A percentile compares a stretch with the other conserved stretches of the same genome.
phyloP scores from a whole-genome alignment of 1,140 invertebrate genomes.

The Drosophila suzukii region DNA sequence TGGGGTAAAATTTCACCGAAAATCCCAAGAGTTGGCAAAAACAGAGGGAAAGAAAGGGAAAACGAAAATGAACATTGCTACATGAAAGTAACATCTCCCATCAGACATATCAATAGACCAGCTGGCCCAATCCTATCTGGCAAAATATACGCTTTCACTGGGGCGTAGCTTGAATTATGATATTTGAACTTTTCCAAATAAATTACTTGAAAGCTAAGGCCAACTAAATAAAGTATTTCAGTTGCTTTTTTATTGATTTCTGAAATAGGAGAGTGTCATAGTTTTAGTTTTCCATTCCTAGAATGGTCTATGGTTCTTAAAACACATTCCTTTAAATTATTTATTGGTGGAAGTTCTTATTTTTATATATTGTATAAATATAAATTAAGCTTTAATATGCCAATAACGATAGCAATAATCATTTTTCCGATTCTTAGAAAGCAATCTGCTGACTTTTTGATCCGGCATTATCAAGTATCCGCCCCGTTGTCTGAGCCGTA shows the following conservation, averaged over 20 bases:
- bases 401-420: background rate
- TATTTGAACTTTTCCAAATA: no score
- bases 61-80: constrained; percentile 28
- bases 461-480: background rate
- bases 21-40: constrained; percentile 4
- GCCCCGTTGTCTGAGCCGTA: constrained; percentile 5
- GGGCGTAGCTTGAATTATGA: background rate
- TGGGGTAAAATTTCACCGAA: constrained; percentile 13
- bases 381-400: no score
- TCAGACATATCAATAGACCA: constrained; percentile 32
- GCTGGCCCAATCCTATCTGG: background rate
- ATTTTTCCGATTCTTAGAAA: background rate
- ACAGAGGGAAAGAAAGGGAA: background rate
- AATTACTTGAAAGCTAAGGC: no score
- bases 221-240: no score
- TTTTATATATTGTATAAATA: no score
- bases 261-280: no score
- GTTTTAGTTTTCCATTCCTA: no score
- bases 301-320: no score
- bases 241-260: no score
- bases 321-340: no score
- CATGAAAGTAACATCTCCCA: constrained; percentile 28
- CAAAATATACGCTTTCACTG: constrained; percentile 10
- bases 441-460: background rate
- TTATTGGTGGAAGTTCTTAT: no score